Evolutionary conservation across 1,140 invertebrate genomes (phyloP).

Genomic region (Drosophila burlai): DNA sequence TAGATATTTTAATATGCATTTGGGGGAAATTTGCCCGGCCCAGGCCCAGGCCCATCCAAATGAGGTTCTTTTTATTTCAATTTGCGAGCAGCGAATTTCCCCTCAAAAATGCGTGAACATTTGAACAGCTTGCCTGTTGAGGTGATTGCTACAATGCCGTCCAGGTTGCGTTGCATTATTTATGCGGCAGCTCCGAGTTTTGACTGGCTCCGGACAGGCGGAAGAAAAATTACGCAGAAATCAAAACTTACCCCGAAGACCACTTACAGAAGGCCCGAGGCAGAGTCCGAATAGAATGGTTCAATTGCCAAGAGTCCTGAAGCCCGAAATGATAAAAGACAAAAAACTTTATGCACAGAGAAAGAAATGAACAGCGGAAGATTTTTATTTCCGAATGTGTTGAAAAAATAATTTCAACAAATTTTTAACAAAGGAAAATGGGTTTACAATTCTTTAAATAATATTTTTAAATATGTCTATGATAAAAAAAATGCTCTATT

Average conservation of each 20-base stretch:
- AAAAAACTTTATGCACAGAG: neutral
- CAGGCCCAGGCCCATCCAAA: constrained; percentile 29
- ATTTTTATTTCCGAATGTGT: neutral
- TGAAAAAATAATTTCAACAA: neutral
- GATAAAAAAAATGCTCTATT: neutral
- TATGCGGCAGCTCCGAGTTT: constrained; percentile 55
- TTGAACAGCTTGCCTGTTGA: constrained; percentile 39
- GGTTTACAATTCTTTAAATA: neutral
- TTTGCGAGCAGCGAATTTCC: constrained; percentile 45
- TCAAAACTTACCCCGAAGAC: constrained; percentile 78
- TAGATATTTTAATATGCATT: constrained; percentile 83
- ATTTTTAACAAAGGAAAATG: neutral
- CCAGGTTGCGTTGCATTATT: constrained; percentile 62
- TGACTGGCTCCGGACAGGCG: constrained; percentile 48
- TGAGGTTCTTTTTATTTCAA: constrained; percentile 78
- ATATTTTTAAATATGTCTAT: neutral
- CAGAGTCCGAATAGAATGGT: constrained; percentile 21
- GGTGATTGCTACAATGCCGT: constrained; percentile 55
- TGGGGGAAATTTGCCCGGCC: constrained; percentile 68
- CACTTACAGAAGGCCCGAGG: constrained; percentile 59
- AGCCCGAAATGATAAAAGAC: constrained; percentile 2
- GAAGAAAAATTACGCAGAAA: constrained; percentile 76
- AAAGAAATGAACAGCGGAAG: neutral
- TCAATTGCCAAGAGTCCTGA: constrained; percentile 10
- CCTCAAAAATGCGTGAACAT: constrained; percentile 68